Evolutionary conservation across 2,113 vertebrate species (phyloP), one percentile per base, ranked within the genome.

Genomic region (Budorcas taxicolor): DNA sequence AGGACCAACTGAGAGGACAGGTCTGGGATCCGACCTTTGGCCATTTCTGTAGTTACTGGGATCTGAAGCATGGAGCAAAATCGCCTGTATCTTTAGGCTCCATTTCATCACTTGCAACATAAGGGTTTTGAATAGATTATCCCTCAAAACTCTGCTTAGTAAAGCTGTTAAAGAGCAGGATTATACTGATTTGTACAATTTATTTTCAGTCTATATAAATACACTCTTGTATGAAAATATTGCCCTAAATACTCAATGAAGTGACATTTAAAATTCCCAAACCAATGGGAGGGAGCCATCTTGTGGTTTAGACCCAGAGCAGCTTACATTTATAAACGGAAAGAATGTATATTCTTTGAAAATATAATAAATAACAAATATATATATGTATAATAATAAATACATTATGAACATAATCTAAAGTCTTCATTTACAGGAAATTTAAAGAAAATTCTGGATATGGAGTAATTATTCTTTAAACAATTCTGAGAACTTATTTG

Each of bases 261-360:
- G 76, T 93, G 86, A 57, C 29, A 58, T 90, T 92, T 84, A n/a
- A 19, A 67, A 58, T 95, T 92, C 47, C 52, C 87, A 96, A 85
- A n/a, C 31, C 94, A 96, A 55, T 85, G 91, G 58, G 89, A 97
- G 95, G 21, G 97, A 83, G 95, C 96, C 99, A 98, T 84, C 98
- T 98, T 21, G 97, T 98, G 99, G 97, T 90, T 64, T 6, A 8
- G 25, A 60, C 58, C 27, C 33, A 85, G 8, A 64, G 89, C 47
- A 33, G 13, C 15, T 87, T 92, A 29, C 33, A 81, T 76, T 97
- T 90, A 62, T 62, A 81, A 87, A 52, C 8, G n/a, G 23, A 43
- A 62, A 71, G 13, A 31, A 78, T 71, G 29, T 62, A 14, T 74
- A 64, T 50, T 89, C 45, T 67, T 84, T 91, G 31, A 60, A 97